Base-by-base conservation (phyloP, 2,888 invertebrate species). In the Ischnus inquisitorius region DNA sequence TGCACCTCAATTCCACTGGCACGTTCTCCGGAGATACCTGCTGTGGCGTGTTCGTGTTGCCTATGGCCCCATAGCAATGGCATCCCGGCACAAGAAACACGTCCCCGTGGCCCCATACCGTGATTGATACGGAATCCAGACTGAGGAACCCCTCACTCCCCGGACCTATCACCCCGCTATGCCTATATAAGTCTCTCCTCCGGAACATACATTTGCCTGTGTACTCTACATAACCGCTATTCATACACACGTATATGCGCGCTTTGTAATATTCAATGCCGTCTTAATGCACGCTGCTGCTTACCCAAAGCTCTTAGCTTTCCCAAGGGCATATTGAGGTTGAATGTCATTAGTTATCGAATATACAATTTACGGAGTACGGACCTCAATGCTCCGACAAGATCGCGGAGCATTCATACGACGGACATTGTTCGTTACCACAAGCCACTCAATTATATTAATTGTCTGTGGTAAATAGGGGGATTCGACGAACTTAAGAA, bases 111-210 rank as follows among this genome's bases (percentile, higher is more conserved):
- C 64, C 78, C 48, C 84, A 81, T 84, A 84, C 84, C 84, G 41
- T 84, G 78, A 84, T 84, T 84, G 84, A 81, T 81, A 84, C 81
- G 84, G 81, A 84, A 84, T 84, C 69, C 78, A 68, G 74, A 77
- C 62, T 62, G 67, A 77, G 62, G 68, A 41, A 60, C 48, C 46
- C 19, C 46, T 72, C 65, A 57, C 68, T 60, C 60, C 14, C 62
- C 41, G 43, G 25, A 60, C 48, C 41, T 16, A 67, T 60, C 41
- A 34, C 34, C 34, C 34, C 28, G 46, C 79, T 60, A 16, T 46
- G 34, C 39, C 48, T 57, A 22, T 78, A 48, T 25, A 60, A 16
- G 16, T 39, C 5, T 69, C 48, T 16, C 14, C 3, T 25, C 14
- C 12, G 5, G 0, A 5, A 57, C 22, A n/a, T n/a, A 25, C 4